These are phyloP conservation scores for Drosophila crucigera DNA, from an alignment of 2,888 invertebrate species.

Conservation along the genomic window DNA sequence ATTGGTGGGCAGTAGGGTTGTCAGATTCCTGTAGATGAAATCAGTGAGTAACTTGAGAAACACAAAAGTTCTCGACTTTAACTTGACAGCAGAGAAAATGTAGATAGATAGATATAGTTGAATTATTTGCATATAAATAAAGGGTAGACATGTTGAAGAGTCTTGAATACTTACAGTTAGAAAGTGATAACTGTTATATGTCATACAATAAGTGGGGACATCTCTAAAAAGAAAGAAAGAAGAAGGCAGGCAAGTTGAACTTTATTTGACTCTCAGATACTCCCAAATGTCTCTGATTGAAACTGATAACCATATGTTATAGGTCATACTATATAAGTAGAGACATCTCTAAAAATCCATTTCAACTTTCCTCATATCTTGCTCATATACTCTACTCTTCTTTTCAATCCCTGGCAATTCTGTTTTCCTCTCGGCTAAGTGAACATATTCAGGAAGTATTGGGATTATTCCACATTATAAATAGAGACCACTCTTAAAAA, in stretches of 20 bases:
- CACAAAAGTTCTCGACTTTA: neutral
- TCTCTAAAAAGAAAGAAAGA: neutral
- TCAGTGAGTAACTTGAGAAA: neutral
- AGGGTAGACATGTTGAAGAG: neutral
- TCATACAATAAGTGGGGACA: neutral
- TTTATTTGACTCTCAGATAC: neutral
- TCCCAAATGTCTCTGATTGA: neutral
- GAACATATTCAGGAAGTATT: slow-evolving; percentile 41
- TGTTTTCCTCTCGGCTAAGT: slow-evolving; percentile 1
- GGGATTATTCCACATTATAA: neutral
- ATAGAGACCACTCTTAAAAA: neutral
- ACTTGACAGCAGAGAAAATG: neutral
- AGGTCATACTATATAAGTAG: neutral
- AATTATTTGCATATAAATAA: neutral
- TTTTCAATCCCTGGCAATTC: slow-evolving; percentile 38
- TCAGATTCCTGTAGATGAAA: slow-evolving; percentile 9
- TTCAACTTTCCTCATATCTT: neutral
- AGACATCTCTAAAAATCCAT: neutral
- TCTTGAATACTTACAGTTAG: neutral
- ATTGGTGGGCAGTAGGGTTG: slow-evolving; percentile 23
- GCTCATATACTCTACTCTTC: neutral
- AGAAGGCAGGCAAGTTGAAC: neutral
- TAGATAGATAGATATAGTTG: neutral
- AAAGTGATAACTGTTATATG: neutral
- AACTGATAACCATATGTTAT: neutral